These are phyloP conservation scores for Podarcis raffonei DNA, from an alignment of 2,113 vertebrate genomes.

Conservation along the genomic window DNA sequence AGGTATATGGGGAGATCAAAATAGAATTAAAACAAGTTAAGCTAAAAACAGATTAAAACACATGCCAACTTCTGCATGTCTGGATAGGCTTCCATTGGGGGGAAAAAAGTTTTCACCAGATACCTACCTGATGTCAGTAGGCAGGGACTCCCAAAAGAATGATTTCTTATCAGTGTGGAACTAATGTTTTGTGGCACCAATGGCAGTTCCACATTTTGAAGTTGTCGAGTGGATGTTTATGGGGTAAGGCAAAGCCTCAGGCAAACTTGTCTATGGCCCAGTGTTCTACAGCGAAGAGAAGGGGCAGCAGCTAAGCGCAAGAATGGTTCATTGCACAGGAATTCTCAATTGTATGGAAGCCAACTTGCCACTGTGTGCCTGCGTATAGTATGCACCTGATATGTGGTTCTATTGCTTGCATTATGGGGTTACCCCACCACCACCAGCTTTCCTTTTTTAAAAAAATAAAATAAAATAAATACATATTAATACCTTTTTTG, in stretches of 20 bases:
- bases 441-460: not conserved
- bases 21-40: too few species aligned
- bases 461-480: too few species aligned
- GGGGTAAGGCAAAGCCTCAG: too few species aligned
- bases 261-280: not conserved
- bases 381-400: not conserved
- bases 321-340: not conserved
- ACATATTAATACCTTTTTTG: not conserved
- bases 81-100: too few species aligned
- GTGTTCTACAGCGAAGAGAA: not conserved
- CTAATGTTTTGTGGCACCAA: not conserved
- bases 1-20: too few species aligned
- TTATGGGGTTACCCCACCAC: not conserved
- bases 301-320: not conserved
- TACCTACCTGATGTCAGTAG: too few species aligned
- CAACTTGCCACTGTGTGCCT: not conserved
- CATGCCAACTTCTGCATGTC: too few species aligned
- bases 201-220: too few species aligned
- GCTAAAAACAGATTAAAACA: too few species aligned
- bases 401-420: not conserved
- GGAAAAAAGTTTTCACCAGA: too few species aligned
- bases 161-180: not conserved
- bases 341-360: not conserved
- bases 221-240: too few species aligned
- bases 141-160: too few species aligned